Base-by-base conservation (phyloP, 1,140 invertebrate species). In the Trichomalopsis sarcophagae region DNA sequence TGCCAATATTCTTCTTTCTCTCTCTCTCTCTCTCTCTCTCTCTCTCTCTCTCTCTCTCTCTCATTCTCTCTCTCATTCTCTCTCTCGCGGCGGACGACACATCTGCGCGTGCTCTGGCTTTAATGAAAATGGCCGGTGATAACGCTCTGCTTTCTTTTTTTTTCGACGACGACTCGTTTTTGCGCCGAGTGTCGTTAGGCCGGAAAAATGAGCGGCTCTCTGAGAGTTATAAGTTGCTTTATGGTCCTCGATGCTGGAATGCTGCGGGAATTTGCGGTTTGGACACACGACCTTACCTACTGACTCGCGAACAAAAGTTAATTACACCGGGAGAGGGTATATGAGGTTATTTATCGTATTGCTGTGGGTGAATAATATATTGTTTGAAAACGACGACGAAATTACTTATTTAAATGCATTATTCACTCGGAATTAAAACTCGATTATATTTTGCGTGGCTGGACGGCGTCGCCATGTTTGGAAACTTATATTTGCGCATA, bases 61-160 rank as follows among this genome's bases (percentile, higher is more conserved):
- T 27, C 27, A 0, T n/a, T n/a, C n/a, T n/a, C n/a, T n/a, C n/a
- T n/a, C n/a, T n/a, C n/a, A n/a, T n/a, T n/a, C 55, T 80, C 69
- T 84, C 27, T 11, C 76, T n/a, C 40, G 78, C 33, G 44, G 21
- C n/a, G 6, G 40, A 14, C 23, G 74, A 82, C 84, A 85, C 62
- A 79, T 40, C 73, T 40, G 23, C 27, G 27, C 27, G 27, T 27
- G 27, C 23, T 13, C 66, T 6, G 55, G n/a, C 30, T 81, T 81
- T 85, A 77, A 85, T 78, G 79, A 82, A 82, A 85, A 85, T 85
- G 44, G 55, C 79, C 74, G 80, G 44, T 80, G 84, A 85, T 84
- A 84, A 84, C n/a, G 69, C 10, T 44, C 44, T 21, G 33, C 6
- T 55, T 6, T n/a, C 1, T n/a, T 0, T 77, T 76, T 83, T 74